Evolutionary conservation across 2,888 invertebrate species (phyloP).

Genomic region (Lucinisca nassula): DNA sequence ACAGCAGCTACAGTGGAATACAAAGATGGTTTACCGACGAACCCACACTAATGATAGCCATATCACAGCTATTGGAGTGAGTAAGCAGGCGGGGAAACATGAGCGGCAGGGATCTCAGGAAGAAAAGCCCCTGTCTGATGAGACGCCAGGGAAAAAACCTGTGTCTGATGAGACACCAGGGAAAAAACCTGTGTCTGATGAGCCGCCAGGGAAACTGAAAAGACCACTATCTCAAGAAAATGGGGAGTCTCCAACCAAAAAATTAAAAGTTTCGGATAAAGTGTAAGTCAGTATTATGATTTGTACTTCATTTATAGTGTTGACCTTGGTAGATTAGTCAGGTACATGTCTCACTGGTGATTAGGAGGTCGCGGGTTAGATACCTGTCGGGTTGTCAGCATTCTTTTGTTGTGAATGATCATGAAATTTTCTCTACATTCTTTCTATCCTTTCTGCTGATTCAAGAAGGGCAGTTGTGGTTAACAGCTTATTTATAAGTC

Average conservation of each 20-base stretch:
- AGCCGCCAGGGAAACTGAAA: background rate
- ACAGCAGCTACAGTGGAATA: conserved; percentile 16
- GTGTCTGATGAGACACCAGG: background rate
- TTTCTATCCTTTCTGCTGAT: too few species aligned
- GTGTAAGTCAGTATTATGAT: background rate
- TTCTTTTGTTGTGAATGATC: too few species aligned
- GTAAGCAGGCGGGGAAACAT: background rate
- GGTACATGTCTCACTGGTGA: too few species aligned
- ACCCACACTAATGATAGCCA: background rate
- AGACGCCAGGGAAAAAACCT: background rate
- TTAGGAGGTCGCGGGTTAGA: too few species aligned
- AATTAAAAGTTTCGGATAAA: background rate
- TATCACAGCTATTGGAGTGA: background rate
- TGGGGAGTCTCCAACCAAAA: background rate
- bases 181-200: background rate
- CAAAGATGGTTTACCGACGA: background rate
- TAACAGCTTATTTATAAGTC: too few species aligned
- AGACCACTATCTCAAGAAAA: background rate
- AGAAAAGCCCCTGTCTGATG: background rate
- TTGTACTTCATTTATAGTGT: too few species aligned
- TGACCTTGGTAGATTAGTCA: too few species aligned
- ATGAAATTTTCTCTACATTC: too few species aligned
- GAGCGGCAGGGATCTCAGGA: background rate
- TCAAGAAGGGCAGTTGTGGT: too few species aligned
- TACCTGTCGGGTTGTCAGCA: too few species aligned